A percentile compares a stretch with the other conserved stretches of the same genome.
Conservation (phyloP, 1,140 invertebrate species). For the Lethrus apterus region DNA sequence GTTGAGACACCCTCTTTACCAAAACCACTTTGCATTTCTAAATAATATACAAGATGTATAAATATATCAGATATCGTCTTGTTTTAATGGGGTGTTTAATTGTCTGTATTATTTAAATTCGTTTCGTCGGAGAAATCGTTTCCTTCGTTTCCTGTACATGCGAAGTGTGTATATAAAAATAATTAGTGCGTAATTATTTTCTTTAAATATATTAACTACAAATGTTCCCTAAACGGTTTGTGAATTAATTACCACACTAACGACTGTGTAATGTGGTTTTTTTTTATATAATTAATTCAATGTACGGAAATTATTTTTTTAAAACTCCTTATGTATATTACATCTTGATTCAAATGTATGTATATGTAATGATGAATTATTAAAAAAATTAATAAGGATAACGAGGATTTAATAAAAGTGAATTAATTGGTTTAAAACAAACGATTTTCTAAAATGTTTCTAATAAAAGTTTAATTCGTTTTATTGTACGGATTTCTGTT, state of each 20-base stretch:
- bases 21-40: constrained; percentile 26
- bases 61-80: constrained; percentile 26
- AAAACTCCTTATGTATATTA: no score
- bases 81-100: constrained; percentile 31
- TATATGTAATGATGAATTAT: no score
- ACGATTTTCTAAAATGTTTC: no score
- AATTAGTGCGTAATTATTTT: constrained; percentile 25
- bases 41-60: constrained; percentile 21
- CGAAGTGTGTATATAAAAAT: constrained; percentile 21
- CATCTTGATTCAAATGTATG: no score
- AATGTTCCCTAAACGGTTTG: constrained; percentile 18
- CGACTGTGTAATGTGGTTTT: no score
- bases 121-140: constrained; percentile 26
- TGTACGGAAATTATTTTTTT: no score
- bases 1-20: constrained; percentile 15
- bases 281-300: no score
- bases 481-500: no score
- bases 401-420: no score
- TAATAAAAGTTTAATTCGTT: no score
- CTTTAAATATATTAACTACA: constrained; percentile 20
- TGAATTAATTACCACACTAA: constrained; percentile 10
- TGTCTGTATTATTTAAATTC: constrained; percentile 32
- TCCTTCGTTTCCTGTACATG: constrained; percentile 26
- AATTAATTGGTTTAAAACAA: no score
- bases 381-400: no score